These are phyloP conservation scores for Pandemis corylana DNA, from an alignment of 2,888 invertebrate species.

Conservation along the genomic window DNA sequence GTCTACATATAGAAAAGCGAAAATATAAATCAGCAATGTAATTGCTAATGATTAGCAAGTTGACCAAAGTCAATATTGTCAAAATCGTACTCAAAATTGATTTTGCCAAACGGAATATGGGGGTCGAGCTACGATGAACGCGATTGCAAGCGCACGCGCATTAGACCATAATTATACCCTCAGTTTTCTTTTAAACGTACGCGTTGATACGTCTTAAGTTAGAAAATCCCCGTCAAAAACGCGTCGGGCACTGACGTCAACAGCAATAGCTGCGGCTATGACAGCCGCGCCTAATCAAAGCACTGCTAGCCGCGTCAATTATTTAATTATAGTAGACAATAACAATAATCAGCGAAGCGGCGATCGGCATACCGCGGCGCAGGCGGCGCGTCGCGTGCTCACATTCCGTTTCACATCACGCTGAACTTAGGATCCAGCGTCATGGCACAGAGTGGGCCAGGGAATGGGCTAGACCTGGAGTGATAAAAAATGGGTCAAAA, in stretches of 20 bases:
- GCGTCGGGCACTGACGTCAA: background rate
- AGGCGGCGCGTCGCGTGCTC: slow-evolving; percentile 70
- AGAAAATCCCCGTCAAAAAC: background rate
- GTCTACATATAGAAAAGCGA: no score
- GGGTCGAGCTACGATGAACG: no score
- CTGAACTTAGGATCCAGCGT: slow-evolving; percentile 42
- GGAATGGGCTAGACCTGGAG: slow-evolving; percentile 25
- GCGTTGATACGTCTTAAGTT: background rate
- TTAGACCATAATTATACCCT: no score
- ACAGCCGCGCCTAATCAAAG: slow-evolving; percentile 16
- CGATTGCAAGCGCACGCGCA: no score
- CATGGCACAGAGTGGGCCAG: slow-evolving; percentile 23
- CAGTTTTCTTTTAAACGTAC: no score
- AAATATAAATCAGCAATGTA: no score
- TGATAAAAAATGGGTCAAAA: background rate
- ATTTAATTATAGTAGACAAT: slow-evolving; percentile 42
- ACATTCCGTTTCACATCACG: slow-evolving; percentile 81
- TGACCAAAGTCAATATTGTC: no score
- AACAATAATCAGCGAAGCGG: slow-evolving; percentile 49
- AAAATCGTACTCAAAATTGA: no score
- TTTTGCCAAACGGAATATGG: no score
- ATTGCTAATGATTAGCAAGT: no score
- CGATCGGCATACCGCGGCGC: slow-evolving; percentile 68
- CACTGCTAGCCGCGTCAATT: slow-evolving; percentile 34
- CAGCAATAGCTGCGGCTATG: background rate